Conservation (phyloP, 2,113 vertebrate species). For the zebrafish (Danio rerio) region GRCz12tu NC_133191.1:14417501-14418000, state of each 20-base stretch:
- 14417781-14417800: constrained; percentile 17
- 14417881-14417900: background rate
- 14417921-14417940: no score
- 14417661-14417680: constrained; percentile 3
- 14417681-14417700: background rate
- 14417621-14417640: constrained; percentile 49
- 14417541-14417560: constrained; percentile 69
- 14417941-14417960: no score
- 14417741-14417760: constrained; percentile 45
- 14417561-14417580: constrained; percentile 66
- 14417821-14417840: constrained; percentile 47
- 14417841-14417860: background rate
- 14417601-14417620: constrained; percentile 59
- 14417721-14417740: constrained; percentile 48
- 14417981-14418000: no score
- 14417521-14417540: constrained; percentile 61
- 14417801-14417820: constrained; percentile 34
- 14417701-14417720: constrained; percentile 31
- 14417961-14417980: no score
- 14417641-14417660: background rate
- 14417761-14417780: constrained; percentile 37
- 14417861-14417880: constrained; percentile 15
- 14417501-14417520: constrained; percentile 39
- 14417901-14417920: background rate
- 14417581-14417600: constrained; percentile 65